Evolutionary conservation across 2,113 vertebrate species (phyloP), one percentile per base, ranked within the genome.

Genomic region (Empidonax traillii): DNA sequence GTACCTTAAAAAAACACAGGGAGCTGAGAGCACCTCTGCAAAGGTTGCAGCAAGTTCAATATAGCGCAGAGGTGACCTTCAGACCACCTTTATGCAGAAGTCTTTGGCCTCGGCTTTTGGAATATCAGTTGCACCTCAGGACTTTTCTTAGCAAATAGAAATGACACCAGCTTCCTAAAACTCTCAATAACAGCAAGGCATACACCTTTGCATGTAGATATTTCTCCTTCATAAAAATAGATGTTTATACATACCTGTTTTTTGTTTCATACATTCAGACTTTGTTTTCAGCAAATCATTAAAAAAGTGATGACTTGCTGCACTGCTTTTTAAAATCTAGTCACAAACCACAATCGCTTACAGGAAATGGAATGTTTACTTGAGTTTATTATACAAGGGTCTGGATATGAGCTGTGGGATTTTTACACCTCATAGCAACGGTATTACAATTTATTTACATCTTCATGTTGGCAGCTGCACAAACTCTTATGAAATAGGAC

Each of bases 371-470:
- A 98, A 98, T 99, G 98, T 99, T 99, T 99, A 99, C 98, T 98
- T 96, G 94, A 98, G 98, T 98, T 98, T 98, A 98, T 98, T 98
- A 99, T 99, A 99, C 98, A 98, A 98, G 98, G 96, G 97, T 97
- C 98, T 98, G 95, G 97, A 98, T 98, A 97, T 97, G 98, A 98
- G 98, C 98, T 98, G 97, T 98, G 98, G 98, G 98, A 99, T 98
- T 98, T 98, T 98, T 98, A 98, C 98, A 98, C 98, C 98, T 98
- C 98, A 98, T 98, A 98, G 98, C 98, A 98, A 98, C 91, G 94
- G 98, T 98, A 99, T 99, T 99, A 98, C 98, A 98, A 98, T 99
- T 99, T 99, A 99, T 99, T 99, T 99, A 99, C 98, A 98, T 98
- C 98, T 99, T 98, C 98, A 97, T 98, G 98, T 98, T 98, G 98